Evolutionary conservation across 2,888 invertebrate genomes (phyloP), one percentile per base, ranked within the genome.

Genomic region (Idaea biselata): DNA sequence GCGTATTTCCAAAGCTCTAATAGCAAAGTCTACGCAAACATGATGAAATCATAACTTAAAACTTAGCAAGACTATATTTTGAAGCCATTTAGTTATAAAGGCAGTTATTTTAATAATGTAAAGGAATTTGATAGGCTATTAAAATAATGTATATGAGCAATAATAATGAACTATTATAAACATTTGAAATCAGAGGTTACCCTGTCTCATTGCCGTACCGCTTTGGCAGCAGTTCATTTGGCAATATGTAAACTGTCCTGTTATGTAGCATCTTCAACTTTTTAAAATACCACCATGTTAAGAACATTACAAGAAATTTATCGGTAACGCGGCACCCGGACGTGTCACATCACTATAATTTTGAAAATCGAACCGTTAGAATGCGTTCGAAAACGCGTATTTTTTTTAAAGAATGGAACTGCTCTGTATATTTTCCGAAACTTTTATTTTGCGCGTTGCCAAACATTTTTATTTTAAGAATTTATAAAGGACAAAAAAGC

Each of bases 161-260:
- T 33, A 33, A 25, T 25, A 25, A 25, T 3, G 1, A 33, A 33
- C 2, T 33, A 33, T 8, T 25, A 44, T 44, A 76, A 68, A 65
- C 67, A 69, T 65, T 71, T 62, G 68, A 71, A 69, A 69, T 69
- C 69, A 69, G 69, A 67, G 33, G 33, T 84, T 89, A 91, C 91
- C 92, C 89, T 72, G 78, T 79, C 59, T 84, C 81, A 74, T 86
- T 84, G 71, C 81, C 86, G 75, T 92, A 91, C 73, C 91, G 85
- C 81, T 88, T 91, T 74, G 92, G 92, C 66, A 92, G 79, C 53
- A 92, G 77, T 77, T 92, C 92, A 66, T 91, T 91, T 74, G 92
- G 92, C 79, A 92, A 81, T 69, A 92, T 91, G 74, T 91, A 91
- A 67, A 92, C 92, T 59, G 92, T 91, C 64, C 91, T 81, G 66